Evolutionary conservation across 2,113 vertebrate genomes (phyloP).

Genomic region (Tachysurus vachellii): DNA sequence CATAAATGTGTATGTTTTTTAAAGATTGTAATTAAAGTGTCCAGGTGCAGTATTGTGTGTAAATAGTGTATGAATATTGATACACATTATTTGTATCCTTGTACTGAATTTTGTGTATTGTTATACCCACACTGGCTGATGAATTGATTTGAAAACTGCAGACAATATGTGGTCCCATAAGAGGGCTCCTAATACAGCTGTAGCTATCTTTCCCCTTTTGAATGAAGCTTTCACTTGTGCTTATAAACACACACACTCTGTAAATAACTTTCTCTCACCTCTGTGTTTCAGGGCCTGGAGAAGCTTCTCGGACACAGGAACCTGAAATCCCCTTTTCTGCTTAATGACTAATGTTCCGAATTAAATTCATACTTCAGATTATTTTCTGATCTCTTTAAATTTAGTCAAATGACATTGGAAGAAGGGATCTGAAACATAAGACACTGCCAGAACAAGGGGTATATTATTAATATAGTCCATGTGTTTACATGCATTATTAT

Average conservation of each 20-base stretch:
- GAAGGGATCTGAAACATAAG: background rate
- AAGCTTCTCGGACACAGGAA: slow-evolving; percentile 71
- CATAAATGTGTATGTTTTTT: too few species aligned
- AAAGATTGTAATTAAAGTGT: too few species aligned
- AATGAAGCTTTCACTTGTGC: background rate
- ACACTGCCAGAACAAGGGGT: background rate
- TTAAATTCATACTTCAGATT: slow-evolving; percentile 35
- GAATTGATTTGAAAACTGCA: background rate
- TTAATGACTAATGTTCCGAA: slow-evolving; percentile 69
- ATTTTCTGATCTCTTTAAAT: background rate
- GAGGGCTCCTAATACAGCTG: slow-evolving; percentile 16
- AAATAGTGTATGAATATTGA: too few species aligned
- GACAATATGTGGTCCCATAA: slow-evolving; percentile 13
- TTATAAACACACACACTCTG: background rate
- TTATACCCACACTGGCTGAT: background rate
- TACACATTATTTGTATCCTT: background rate
- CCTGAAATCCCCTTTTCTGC: slow-evolving; percentile 75
- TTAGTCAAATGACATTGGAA: background rate
- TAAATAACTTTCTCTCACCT: background rate
- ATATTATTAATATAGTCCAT: background rate
- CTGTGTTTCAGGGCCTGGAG: slow-evolving; percentile 80
- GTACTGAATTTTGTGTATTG: background rate
- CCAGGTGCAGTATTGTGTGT: too few species aligned
- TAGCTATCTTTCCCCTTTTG: background rate
- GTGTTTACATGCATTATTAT: slow-evolving; percentile 4